Evolutionary conservation across 2,888 invertebrate genomes (phyloP).

Genomic region (Lepidocyrtinus sp.): DNA sequence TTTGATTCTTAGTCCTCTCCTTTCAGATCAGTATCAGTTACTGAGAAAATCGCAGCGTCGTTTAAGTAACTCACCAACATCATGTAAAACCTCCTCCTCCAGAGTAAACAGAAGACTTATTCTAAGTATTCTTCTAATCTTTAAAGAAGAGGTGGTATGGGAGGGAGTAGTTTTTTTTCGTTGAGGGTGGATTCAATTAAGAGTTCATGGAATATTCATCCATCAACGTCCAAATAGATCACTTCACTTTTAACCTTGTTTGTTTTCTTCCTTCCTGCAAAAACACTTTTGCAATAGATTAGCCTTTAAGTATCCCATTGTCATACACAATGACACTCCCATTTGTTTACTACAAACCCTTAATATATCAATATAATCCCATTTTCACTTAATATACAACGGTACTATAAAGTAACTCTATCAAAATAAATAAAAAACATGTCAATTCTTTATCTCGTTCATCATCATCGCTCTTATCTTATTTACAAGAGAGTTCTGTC

Average conservation of each 20-base stretch:
- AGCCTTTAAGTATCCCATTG: neutral
- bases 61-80: too few species aligned
- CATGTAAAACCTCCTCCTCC: too few species aligned
- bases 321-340: neutral
- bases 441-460: neutral
- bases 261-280: neutral
- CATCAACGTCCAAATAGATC: neutral
- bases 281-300: neutral
- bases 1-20: too few species aligned
- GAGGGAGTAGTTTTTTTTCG: too few species aligned
- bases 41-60: too few species aligned
- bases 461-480: neutral
- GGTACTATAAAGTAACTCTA: neutral
- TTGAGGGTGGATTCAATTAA: neutral
- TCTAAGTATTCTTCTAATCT: too few species aligned
- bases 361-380: neutral
- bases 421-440: neutral
- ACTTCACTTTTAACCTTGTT: neutral
- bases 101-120: too few species aligned
- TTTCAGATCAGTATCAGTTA: too few species aligned
- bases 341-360: neutral
- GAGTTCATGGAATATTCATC: neutral
- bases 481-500: neutral
- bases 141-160: too few species aligned
- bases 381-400: neutral